Percentiles rank a stretch among this genome's conserved stretches.
Conservation (phyloP, 2,113 vertebrate species). For the Megaceryle maxima region DNA sequence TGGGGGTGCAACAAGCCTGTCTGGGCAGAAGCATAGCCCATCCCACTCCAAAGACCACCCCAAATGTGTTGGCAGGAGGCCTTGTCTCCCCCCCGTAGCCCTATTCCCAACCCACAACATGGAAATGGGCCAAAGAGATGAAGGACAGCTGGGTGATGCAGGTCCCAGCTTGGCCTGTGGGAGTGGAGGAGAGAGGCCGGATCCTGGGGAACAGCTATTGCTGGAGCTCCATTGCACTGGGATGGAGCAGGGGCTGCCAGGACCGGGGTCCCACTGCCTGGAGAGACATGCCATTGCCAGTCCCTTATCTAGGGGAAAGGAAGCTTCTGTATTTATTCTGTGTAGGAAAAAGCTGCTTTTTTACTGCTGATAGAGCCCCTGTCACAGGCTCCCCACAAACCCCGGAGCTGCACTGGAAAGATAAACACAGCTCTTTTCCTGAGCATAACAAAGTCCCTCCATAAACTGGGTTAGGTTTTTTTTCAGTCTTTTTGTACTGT, state of each 20-base stretch:
- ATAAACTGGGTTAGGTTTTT: background rate
- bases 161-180: background rate
- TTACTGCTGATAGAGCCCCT: background rate
- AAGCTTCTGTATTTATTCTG: constrained; percentile 27
- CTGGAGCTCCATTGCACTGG: background rate
- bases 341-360: background rate
- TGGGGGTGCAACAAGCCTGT: background rate
- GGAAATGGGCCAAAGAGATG: background rate
- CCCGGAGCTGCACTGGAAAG: constrained; percentile 43
- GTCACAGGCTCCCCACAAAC: background rate
- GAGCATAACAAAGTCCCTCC: constrained; percentile 39
- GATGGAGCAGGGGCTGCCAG: fast-evolving
- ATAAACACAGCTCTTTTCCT: constrained; percentile 71
- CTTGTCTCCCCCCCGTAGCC: background rate
- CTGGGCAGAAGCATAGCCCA: background rate
- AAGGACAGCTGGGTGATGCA: background rate
- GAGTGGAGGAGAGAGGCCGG: background rate
- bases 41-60: background rate
- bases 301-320: constrained; percentile 52
- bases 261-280: background rate
- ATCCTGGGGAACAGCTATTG: background rate
- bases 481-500: background rate
- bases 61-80: background rate
- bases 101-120: background rate
- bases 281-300: background rate